Evolutionary conservation across 92 coral and sea anemone genomes (phyloP), one percentile per base, ranked within the genome.

Genomic region (Porites lobata): DNA sequence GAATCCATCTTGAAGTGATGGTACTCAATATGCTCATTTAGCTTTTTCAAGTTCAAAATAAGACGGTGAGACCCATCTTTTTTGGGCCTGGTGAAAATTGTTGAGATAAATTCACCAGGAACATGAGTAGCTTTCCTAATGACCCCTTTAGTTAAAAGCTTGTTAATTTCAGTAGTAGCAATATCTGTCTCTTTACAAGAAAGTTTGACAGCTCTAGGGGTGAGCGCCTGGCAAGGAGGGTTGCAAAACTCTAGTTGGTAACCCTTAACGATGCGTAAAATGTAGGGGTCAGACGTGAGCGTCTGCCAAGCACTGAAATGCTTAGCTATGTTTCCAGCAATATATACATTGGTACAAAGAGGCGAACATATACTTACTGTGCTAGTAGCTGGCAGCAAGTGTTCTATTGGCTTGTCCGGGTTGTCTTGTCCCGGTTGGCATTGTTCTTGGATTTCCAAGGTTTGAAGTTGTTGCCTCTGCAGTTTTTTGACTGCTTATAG

Each of bases 381-480:
- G 50, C 71, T 66, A 20, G 71, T 66, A 66, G 50, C 71, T 66
- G 71, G 26, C 52, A 29, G 74, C 14, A 69, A 69, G 74, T 51
- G 50, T 15, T 75, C 78, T 75, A 53, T 50, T 75, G 61, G 65
- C 62, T 75, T 75, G 78, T 17, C 59, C 47, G 64, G 47, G 78
- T 7, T 15, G 78, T 8, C 29, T 73, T 73, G 78, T 52, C 61
- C 78, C 61, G 43, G 61, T 52, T 50, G 11, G 50, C 80, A 53
- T 57, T n/a, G 50, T 20, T 38, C 63, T 83, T 84, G 79, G 50
- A 53, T 24, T 66, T 79, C 85, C 94, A 69, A 32, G 85, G 86
- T 64, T 58, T 91, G 92, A 22, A 77, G 81, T 69, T 82, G 65
- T 89, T 71, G 92, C 84, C 89, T 74, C 71, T 76, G 73, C 64